Base-by-base conservation (phyloP, 2,113 vertebrate genomes). In the Accipiter cooperii region DNA sequence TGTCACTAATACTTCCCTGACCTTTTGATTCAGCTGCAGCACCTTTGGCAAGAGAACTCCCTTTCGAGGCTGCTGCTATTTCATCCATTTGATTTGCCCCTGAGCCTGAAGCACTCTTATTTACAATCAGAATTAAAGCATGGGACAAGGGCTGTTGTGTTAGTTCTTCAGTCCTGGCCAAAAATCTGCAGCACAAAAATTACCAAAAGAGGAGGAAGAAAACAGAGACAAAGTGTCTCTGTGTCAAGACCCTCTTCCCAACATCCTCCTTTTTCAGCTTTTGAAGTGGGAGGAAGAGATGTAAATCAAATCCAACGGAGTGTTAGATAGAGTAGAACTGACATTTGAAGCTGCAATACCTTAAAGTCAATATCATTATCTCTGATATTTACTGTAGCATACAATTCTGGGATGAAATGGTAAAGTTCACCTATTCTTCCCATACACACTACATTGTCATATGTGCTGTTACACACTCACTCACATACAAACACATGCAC, bases 321-420 rank as follows among this genome's bases (percentile, higher is more conserved):
- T 93, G 87, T 84, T 96, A 91, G 90, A 92, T 94, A 97, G 96
- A 97, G 93, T 95, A 97, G 97, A 97, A 98, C 97, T 98, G 98
- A 98, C 98, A 98, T 98, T 98, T 98, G 98, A 97, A 98, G 95
- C 93, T 94, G 96, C 96, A 97, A 98, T 98, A 98, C 97, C 98
- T 98, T 98, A 98, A 98, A 98, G 98, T 98, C 98, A 98, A 98
- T 98, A 98, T 98, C 97, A 98, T 98, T 98, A 98, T 97, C 97
- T 98, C 97, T 98, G 98, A 97, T 98, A 98, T 98, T 98, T 98
- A 98, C 98, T 97, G 98, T 98, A 97, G 97, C 97, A 97, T 93
- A 92, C 78, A 83, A 93, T 90, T 97, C 76, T 96, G 96, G 60
- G 36, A 96, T 61, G 93, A 98, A 98, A 98, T 95, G 96, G 96